Evolutionary conservation across 2,888 invertebrate genomes (phyloP), one percentile per base, ranked within the genome.

Genomic region (Phlogophora meticulosa): DNA sequence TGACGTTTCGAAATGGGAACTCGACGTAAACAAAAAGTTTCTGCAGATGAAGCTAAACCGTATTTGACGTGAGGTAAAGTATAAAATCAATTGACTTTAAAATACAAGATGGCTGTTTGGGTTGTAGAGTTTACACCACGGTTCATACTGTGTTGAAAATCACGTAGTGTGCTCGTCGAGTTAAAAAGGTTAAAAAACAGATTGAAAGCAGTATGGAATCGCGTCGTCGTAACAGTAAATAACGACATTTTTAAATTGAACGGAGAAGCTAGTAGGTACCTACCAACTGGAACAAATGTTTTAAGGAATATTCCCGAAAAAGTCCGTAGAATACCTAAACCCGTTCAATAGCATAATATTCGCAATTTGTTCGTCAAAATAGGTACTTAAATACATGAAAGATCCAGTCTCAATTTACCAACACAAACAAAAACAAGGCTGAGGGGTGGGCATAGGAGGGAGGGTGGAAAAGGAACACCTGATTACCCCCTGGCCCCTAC

Each of bases 91-190:
- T 7, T 67, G 62, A 32, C 15, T 48, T 9, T 2, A n/a, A 45
- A 71, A 65, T 45, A 24, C 28, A 62, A 69, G 32, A 63, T 70
- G 51, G 69, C 51, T 38, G 67, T 62, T 62, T 65, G 42, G 20
- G 59, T 53, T 68, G 69, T 60, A 43, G 58, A 60, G 63, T 65
- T 63, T 48, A 28, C 28, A 5, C 28, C 28, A 28, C 28, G 28
- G n/a, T n/a, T n/a, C n/a, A n/a, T 28, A 62, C 57, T 77, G 81
- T 84, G 86, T 76, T 81, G 72, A 79, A 72, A 81, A 83, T 84
- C 86, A 89, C 87, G 87, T 87, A 85, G 56, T 32, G 36, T 48
- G 40, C 40, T 51, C 32, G 13, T 60, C 40, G 17, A 42, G 55
- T 60, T 64, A 71, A 66, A 76, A 77, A 72, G 63, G 53, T 67